A percentile compares a stretch with the other conserved stretches of the same genome.
Evolutionary conservation across 2,888 invertebrate species (phyloP).

Genomic region (Prenolepis imparis): DNA sequence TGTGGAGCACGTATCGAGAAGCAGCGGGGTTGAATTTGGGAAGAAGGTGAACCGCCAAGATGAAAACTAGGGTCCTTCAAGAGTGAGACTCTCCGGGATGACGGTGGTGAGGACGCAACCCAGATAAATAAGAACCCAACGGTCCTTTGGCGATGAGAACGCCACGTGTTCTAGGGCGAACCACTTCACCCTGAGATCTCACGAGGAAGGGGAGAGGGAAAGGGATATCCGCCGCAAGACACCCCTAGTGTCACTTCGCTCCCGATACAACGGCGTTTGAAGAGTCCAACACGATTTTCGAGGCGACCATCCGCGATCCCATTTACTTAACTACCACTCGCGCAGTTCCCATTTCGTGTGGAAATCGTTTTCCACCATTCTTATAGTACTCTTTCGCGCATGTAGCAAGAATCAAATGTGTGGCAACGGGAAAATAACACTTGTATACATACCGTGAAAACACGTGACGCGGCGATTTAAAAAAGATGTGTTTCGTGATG

Average conservation of each 20-base stretch:
- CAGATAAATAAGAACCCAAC: conserved; percentile 51
- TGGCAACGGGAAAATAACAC: conserved; percentile 26
- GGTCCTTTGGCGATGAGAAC: conserved; percentile 27
- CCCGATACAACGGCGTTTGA: conserved; percentile 61
- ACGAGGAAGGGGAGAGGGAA: neutral
- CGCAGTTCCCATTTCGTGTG: conserved; percentile 43
- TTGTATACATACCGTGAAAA: conserved; percentile 47
- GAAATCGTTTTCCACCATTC: conserved; percentile 53
- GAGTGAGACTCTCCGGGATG: conserved; percentile 33
- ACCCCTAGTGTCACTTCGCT: conserved; percentile 59
- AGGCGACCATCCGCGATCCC: conserved; percentile 66
- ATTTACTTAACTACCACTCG: conserved; percentile 74
- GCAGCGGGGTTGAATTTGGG: conserved; percentile 39
- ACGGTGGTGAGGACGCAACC: conserved; percentile 17
- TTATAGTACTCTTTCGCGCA: neutral
- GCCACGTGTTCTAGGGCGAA: conserved; percentile 42
- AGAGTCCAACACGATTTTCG: conserved; percentile 67
- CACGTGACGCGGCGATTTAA: conserved; percentile 48
- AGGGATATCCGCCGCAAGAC: neutral
- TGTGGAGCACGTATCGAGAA: conserved; percentile 58
- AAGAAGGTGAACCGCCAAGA: conserved; percentile 29
- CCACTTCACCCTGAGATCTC: conserved; percentile 25
- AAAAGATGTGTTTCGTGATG: conserved; percentile 24
- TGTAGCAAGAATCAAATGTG: conserved; percentile 37
- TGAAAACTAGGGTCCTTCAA: conserved; percentile 52